Evolutionary conservation across 2,797 vertebrate genomes (phyloP), one percentile per base, ranked within the genome.

Genomic region (Acipenser ruthenus): DNA sequence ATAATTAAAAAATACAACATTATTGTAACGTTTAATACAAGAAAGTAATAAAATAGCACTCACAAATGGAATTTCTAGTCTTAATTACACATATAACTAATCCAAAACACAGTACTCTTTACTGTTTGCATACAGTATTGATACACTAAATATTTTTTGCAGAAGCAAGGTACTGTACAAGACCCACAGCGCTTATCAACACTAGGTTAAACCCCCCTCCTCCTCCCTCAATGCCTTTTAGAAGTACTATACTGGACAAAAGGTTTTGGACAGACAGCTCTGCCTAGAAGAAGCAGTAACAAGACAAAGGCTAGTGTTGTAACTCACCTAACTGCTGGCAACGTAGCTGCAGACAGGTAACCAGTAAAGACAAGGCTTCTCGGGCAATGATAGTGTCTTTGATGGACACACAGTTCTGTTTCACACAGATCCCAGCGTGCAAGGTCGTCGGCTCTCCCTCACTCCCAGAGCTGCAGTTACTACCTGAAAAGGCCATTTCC

Each of bases 341-440:
- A 78, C 97, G 95, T 12, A 99, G 86, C 85, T 99, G 97, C 63
- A 99, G 90, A 76, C 97, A 99, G 23, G 97, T 99, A 18, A 99
- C 96, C 50, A 99, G 80, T 51, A 99, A 92, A 3, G 97, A 99
- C 79, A 99, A 81, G 10, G 97, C 97, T 79, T 99, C 97, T 0
- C 96, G 93, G 49, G 97, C 94, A 23, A 99, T 97, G 77, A 99
- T 91, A 8, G 96, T 89, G 68, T 99, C 96, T 86, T 99, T 99
- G 86, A 92, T 95, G 62, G 95, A 97, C 60, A 99, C 94, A 0
- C 89, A 91, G 78, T 93, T 95, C 73, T 99, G 96, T 59, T 95
- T 90, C 67, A 98, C 95, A 64, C 97, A 99, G 84, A 99, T 97
- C 60, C 97, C 95, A 1, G 96, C 96, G 1, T 98, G 96, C 74